Percentiles rank a stretch among this genome's conserved stretches.
Evolutionary conservation across 2,888 invertebrate species (phyloP).

Genomic region (Diplazon laetatorius): DNA sequence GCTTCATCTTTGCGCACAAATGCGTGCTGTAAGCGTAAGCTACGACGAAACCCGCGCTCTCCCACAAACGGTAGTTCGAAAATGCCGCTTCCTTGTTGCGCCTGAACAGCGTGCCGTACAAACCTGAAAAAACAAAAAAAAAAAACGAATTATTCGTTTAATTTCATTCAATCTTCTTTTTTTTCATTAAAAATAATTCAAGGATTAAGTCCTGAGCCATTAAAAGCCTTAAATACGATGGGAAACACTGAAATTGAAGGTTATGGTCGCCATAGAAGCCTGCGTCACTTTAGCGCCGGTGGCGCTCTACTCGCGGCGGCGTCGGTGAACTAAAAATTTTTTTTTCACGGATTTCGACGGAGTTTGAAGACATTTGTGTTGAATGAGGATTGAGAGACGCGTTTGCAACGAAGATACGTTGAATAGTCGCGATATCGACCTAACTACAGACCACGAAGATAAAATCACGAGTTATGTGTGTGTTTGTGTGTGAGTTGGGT

Average conservation of each 20-base stretch:
- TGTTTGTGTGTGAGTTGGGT: slow-evolving; percentile 10
- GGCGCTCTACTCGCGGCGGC: too few species aligned
- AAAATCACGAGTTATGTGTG: slow-evolving; percentile 2
- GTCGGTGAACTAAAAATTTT: too few species aligned
- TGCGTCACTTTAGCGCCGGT: too few species aligned
- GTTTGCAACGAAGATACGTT: slow-evolving; percentile 7
- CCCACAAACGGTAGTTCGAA: slow-evolving; percentile 95
- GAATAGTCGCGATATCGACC: slow-evolving; percentile 7
- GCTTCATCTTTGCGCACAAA: slow-evolving; percentile 92
- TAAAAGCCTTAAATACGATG: too few species aligned
- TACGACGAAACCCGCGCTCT: slow-evolving; percentile 94
- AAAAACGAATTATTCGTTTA: background rate
- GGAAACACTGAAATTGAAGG: too few species aligned
- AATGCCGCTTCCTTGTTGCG: slow-evolving; percentile 96
- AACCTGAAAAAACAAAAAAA: slow-evolving; percentile 84
- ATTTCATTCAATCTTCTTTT: too few species aligned
- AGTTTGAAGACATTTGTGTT: too few species aligned
- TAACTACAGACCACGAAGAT: slow-evolving; percentile 21
- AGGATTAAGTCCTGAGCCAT: too few species aligned
- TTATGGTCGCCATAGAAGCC: too few species aligned
- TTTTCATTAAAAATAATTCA: too few species aligned
- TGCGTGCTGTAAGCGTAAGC: slow-evolving; percentile 95
- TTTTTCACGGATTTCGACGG: too few species aligned
- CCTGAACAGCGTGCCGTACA: slow-evolving; percentile 93
- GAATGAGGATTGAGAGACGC: background rate